Conservation (phyloP, 1,140 invertebrate species). For the Tetragnatha versicolor region DNA sequence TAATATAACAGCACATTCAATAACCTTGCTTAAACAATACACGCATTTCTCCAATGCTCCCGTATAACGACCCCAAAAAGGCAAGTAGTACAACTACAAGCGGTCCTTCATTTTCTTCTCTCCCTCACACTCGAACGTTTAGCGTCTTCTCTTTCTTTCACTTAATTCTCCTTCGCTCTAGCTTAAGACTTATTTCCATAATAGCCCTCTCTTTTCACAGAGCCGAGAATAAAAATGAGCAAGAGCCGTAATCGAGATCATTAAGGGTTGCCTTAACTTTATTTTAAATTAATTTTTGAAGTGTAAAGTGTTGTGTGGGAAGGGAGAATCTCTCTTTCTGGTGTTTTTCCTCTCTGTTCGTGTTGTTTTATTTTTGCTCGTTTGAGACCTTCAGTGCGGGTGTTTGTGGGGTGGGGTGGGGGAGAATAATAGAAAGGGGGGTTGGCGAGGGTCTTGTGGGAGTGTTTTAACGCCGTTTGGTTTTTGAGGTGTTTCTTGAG, state of each 20-base stretch:
- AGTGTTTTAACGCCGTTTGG: too few species aligned
- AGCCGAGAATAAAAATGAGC: slow-evolving; percentile 52
- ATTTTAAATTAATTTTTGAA: slow-evolving; percentile 54
- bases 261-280: slow-evolving; percentile 45
- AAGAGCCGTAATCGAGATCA: slow-evolving; percentile 40
- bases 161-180: slow-evolving; percentile 17
- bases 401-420: slow-evolving; percentile 4
- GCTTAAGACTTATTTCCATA: slow-evolving; percentile 45
- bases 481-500: too few species aligned
- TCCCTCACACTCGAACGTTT: not conserved
- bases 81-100: not conserved
- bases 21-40: too few species aligned
- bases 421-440: not conserved
- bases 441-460: too few species aligned
- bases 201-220: slow-evolving; percentile 21
- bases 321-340: not conserved
- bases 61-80: not conserved
- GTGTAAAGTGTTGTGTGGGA: slow-evolving; percentile 41
- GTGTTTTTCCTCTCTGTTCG: not conserved
- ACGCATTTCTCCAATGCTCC: not conserved
- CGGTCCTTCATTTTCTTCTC: not conserved
- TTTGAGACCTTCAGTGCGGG: slow-evolving; percentile 7
- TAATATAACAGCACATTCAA: too few species aligned
- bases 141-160: slow-evolving; percentile 1
- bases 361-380: slow-evolving; percentile 20